Evolutionary conservation across 1,140 invertebrate genomes (phyloP).

Genomic region (Planococcus citri): DNA sequence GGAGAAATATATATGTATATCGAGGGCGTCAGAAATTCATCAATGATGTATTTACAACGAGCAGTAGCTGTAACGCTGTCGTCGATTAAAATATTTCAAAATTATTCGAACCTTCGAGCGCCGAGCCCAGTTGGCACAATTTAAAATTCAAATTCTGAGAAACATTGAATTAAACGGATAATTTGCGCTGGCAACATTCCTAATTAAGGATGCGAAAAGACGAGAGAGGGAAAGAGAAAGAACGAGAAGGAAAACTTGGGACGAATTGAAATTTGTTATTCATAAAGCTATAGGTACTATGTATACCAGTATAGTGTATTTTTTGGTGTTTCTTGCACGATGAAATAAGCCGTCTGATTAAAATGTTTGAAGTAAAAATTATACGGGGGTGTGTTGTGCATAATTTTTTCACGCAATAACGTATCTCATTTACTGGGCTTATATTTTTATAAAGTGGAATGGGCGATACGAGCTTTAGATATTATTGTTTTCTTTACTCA

Average conservation of each 20-base stretch:
- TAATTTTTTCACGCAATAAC: too few relatives aligned
- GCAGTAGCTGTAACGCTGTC: too few relatives aligned
- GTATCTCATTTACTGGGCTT: too few relatives aligned
- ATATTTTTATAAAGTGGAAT: too few relatives aligned
- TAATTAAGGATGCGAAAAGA: not conserved
- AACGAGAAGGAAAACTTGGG: not conserved
- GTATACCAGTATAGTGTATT: not conserved
- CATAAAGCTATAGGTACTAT: not conserved
- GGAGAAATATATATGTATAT: too few relatives aligned
- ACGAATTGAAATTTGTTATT: not conserved
- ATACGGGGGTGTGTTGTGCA: not conserved
- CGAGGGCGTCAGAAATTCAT: not conserved
- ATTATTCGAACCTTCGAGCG: not conserved
- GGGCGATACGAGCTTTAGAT: too few relatives aligned
- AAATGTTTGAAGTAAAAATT: not conserved
- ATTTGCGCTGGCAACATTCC: not conserved
- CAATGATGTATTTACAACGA: not conserved
- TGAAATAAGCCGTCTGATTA: not conserved
- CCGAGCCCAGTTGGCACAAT: not conserved
- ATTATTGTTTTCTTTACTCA: too few relatives aligned
- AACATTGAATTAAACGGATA: constrained; percentile 7
- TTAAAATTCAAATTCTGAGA: constrained; percentile 1
- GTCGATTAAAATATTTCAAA: not conserved
- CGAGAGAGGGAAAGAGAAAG: too few relatives aligned
- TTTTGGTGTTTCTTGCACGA: not conserved